phyloP scores from a whole-genome alignment of 2,888 invertebrate genomes.

The Tenthredo scrophulariae region DNA sequence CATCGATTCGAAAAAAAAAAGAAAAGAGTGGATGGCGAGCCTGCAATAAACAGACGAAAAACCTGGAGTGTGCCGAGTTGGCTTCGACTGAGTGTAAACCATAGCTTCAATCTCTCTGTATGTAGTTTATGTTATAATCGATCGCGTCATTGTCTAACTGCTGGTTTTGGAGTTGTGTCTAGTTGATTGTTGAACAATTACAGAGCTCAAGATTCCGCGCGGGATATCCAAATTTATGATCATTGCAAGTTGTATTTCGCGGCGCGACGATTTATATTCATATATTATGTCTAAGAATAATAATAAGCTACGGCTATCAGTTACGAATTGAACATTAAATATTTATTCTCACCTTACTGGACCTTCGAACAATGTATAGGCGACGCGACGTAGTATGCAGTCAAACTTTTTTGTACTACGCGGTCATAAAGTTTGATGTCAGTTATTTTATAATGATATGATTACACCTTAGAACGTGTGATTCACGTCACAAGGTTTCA shows the following conservation, averaged over 20 bases:
- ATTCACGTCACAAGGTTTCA: slow-evolving; percentile 4
- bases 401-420: background rate
- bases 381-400: background rate
- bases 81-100: too few relatives aligned
- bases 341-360: background rate
- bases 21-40: too few relatives aligned
- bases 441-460: background rate
- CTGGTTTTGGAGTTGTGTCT: background rate
- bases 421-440: background rate
- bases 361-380: background rate
- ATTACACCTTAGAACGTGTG: background rate
- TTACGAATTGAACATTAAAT: background rate
- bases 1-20: too few relatives aligned
- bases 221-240: background rate
- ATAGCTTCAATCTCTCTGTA: too few relatives aligned
- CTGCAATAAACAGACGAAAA: too few relatives aligned
- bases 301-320: background rate
- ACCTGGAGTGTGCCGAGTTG: too few relatives aligned
- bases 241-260: background rate
- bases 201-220: background rate
- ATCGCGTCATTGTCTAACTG: background rate
- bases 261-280: background rate
- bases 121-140: background rate
- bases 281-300: background rate
- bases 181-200: background rate